Percentiles rank a stretch among this genome's conserved stretches.
These are phyloP conservation scores for Catocala fraxini DNA, from an alignment of 2,888 invertebrate genomes.

Conservation along the genomic window DNA sequence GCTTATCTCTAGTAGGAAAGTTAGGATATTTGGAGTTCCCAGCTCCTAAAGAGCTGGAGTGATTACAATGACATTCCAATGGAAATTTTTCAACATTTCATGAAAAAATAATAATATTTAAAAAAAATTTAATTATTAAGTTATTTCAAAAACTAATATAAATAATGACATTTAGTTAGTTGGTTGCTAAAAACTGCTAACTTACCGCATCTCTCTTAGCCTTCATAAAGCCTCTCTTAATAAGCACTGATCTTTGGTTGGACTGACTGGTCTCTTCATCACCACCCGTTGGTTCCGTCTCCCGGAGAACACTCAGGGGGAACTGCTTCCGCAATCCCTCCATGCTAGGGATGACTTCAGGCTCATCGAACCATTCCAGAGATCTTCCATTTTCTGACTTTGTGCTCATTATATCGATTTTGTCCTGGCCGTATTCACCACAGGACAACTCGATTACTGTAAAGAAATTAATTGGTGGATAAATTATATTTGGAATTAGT, in stretches of 20 bases:
- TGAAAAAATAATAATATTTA: too few relatives aligned
- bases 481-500: too few relatives aligned
- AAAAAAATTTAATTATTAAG: too few relatives aligned
- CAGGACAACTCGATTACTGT: constrained; percentile 97
- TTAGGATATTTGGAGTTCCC: too few relatives aligned
- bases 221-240: constrained; percentile 91
- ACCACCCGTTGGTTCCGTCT: constrained; percentile 72
- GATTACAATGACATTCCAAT: too few relatives aligned
- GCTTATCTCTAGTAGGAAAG: too few relatives aligned
- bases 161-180: too few relatives aligned
- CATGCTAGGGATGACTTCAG: constrained; percentile 84
- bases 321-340: constrained; percentile 87
- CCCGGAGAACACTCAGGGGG: constrained; percentile 82
- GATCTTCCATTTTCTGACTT: constrained; percentile 91
- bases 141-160: too few relatives aligned
- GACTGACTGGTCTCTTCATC: constrained; percentile 91
- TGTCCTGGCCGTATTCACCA: constrained; percentile 95
- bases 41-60: too few relatives aligned
- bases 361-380: constrained; percentile 90
- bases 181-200: neutral
- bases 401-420: constrained; percentile 89
- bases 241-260: constrained; percentile 91
- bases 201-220: constrained; percentile 91
- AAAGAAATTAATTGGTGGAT: constrained; percentile 37
- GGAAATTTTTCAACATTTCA: too few relatives aligned